Evolutionary conservation across 2,888 invertebrate genomes (phyloP), one percentile per base, ranked within the genome.

Genomic region (Drepanosiphum platanoidis): DNA sequence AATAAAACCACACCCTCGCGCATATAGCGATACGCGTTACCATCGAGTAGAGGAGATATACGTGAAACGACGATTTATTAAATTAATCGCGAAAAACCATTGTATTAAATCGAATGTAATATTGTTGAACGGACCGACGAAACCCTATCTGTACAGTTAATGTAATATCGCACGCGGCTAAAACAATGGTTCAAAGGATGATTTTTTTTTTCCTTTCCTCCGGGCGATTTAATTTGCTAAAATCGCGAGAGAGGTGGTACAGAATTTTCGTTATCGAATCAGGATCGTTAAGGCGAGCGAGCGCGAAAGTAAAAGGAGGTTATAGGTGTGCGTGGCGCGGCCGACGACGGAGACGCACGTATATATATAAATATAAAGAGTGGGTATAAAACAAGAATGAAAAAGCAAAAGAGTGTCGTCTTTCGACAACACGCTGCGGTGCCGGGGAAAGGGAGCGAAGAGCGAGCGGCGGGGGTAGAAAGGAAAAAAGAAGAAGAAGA

Each of bases 391-490:
- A 58, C 58, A 39, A 66, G 27, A 66, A 78, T 11, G 66, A 39
- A 64, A 66, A 66, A 66, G 78, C 61, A 42, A 66, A 78, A 66
- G 0, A 64, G 64, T 78, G 64, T 78, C 64, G 64, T 78, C 64
- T 66, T 66, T 66, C 39, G 78, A 58, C 27, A 36, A 64, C 9
- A 11, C 34, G 18, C n/a, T n/a, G n/a, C 36, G 36, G 36, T 2
- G 52, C 15, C 52, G 22, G 1, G 36, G 34, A 7, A 36, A 52
- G 27, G 22, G 7, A 42, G 39, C 8, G 36, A 27, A 36, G 11
- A n/a, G 4, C 27, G 11, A 1, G 64, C 4, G 58, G 7, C 11
- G 1, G 71, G 1, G 0, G 39, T 3, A 15, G n/a, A 66, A 79
- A n/a, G n/a, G n/a, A n/a, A n/a, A n/a, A 13, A 36, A 0, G 18